phyloP scores from a whole-genome alignment of 2,888 invertebrate species.

The Lycocerus yunnanus region DNA sequence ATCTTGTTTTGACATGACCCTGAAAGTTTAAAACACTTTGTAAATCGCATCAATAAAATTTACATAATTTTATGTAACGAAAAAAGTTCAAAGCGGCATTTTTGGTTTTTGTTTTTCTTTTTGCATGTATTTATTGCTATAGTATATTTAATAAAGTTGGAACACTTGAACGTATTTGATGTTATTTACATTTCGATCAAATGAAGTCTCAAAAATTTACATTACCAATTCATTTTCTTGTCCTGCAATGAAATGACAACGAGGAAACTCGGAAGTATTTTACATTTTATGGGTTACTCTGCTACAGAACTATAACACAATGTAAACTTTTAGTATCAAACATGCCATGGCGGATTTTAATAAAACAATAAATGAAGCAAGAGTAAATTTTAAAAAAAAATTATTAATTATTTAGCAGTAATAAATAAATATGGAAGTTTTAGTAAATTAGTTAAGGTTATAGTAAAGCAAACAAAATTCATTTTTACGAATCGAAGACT shows the following conservation, averaged over 20 bases:
- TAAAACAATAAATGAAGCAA: not conserved
- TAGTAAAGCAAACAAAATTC: not conserved
- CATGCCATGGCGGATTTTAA: not conserved
- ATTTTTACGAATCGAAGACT: not conserved
- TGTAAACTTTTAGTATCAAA: not conserved
- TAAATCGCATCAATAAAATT: not conserved
- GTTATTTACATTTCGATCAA: not conserved
- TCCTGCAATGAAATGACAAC: not conserved
- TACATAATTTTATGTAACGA: not conserved
- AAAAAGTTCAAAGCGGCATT: not conserved
- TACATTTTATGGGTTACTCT: not conserved
- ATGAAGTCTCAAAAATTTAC: not conserved
- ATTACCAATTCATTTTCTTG: not conserved
- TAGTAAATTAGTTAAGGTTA: not conserved
- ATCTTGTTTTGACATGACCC: not conserved
- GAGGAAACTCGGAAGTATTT: not conserved
- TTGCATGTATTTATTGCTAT: not conserved
- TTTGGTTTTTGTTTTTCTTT: not conserved
- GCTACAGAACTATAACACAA: not conserved
- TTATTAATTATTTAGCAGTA: not conserved
- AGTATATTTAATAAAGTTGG: not conserved
- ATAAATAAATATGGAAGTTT: not conserved
- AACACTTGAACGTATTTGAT: not conserved
- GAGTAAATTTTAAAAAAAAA: not conserved
- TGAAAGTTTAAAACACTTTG: not conserved